Base-by-base conservation (phyloP, 2,888 invertebrate species). In the Diplolepis rosae region DNA sequence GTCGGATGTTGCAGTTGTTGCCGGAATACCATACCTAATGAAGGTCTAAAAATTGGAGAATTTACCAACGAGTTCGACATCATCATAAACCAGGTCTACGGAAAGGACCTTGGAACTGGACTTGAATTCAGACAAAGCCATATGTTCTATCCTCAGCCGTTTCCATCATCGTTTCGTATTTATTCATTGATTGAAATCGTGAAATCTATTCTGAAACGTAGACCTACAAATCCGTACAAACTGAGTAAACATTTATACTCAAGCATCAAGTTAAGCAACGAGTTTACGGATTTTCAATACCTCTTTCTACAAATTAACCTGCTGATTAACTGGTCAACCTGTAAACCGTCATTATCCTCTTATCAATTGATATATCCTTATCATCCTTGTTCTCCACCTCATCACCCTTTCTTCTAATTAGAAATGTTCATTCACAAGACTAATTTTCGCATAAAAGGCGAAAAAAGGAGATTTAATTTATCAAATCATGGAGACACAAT, bases 21-120 rank as follows among this genome's bases (percentile, higher is more conserved):
- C 88, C 79, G 87, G 88, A 74, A 82, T 88, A 71, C 88, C 88
- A 65, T 87, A 87, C 81, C 83, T 88, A 82, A 86, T 88, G 84
- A 88, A 87, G 85, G 80, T 88, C 79, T 88, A 86, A 81, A 77
- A 61, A 73, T 66, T 48, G 52, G 51, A 69, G 54, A 45, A 65
- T 24, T n/a, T 56, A 67, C 52, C 6, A 65, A 61, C 50, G 66
- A 70, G 22, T 39, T 39, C 35, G 39, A 15, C 39, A 61, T 61
- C 61, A 61, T 5, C 61, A 27, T 24, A 24, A 22, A 61, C n/a
- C 7, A 61, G 61, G 39, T 61, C 61, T 39, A 39, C 24, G 27
- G 27, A 61, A 61, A 15, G 2, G 48, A 48, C 22, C 15, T 13
- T 4, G 35, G n/a, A 61, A 39, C 7, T 61, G 50, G 50, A 50